These are phyloP conservation scores for Euclidia mi DNA, from an alignment of 2,888 invertebrate species.

Conservation along the genomic window DNA sequence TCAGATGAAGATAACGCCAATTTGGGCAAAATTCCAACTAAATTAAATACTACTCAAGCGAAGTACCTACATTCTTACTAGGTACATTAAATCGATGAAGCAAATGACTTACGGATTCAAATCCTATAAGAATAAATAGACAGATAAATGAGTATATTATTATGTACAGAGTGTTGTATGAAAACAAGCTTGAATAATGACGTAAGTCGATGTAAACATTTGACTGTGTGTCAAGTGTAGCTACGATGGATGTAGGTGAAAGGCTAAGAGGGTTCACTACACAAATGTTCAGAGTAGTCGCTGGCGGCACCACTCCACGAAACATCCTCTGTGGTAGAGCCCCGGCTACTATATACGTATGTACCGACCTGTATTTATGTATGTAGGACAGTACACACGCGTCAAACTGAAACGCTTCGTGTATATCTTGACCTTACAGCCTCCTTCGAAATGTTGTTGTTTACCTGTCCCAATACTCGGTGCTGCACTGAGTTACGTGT, in stretches of 20 bases:
- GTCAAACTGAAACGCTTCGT: constrained; percentile 11
- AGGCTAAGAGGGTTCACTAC: constrained; percentile 68
- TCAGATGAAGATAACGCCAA: no score
- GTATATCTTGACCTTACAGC: constrained; percentile 10
- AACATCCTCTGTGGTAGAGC: constrained; percentile 58
- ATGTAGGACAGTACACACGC: constrained; percentile 11
- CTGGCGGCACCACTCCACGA: constrained; percentile 65
- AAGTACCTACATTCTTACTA: no score
- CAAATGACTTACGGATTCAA: no score
- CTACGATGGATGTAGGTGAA: constrained; percentile 70
- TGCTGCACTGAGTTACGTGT: no score
- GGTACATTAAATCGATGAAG: no score
- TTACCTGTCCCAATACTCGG: no score
- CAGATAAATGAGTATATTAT: background rate
- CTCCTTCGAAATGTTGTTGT: background rate
- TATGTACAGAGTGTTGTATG: background rate
- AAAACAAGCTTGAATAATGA: constrained; percentile 31
- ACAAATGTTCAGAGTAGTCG: constrained; percentile 69
- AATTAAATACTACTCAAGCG: no score
- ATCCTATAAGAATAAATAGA: background rate
- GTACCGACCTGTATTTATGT: constrained; percentile 14
- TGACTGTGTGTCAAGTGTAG: constrained; percentile 71
- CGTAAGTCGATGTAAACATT: constrained; percentile 65
- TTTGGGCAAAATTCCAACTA: no score
- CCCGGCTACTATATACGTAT: constrained; percentile 19